phyloP scores from a whole-genome alignment of 1,140 invertebrate genomes.

The Brachystomella parvula region DNA sequence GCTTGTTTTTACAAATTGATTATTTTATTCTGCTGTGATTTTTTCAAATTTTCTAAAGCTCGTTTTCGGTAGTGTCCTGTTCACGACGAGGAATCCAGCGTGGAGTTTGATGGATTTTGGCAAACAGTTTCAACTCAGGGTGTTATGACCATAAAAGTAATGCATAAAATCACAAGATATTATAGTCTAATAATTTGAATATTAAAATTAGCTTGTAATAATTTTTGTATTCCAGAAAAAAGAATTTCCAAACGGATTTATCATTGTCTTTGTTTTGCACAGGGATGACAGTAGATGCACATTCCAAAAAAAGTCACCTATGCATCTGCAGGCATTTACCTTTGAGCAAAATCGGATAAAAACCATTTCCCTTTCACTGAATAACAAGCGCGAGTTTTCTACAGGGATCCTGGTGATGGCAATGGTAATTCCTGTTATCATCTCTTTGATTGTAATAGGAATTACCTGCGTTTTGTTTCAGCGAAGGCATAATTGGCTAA shows the following conservation, averaged over 20 bases:
- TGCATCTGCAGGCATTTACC: background rate
- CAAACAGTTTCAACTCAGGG: conserved; percentile 31
- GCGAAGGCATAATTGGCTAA: conserved; percentile 29
- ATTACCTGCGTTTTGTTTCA: conserved; percentile 15
- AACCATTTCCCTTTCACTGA: conserved; percentile 17
- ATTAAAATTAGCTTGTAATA: background rate
- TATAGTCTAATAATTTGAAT: background rate
- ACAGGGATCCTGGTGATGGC: conserved; percentile 9
- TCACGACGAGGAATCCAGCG: conserved; percentile 25
- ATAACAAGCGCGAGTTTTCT: conserved; percentile 17
- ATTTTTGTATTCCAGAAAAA: conserved; percentile 1
- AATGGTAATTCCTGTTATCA: conserved; percentile 23
- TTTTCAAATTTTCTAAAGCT: conserved; percentile 14
- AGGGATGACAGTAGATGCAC: conserved; percentile 15
- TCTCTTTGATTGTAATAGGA: conserved; percentile 2
- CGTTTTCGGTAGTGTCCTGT: conserved; percentile 35
- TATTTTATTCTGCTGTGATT: background rate
- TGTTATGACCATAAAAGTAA: conserved; percentile 29
- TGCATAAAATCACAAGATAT: background rate
- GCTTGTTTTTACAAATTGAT: background rate
- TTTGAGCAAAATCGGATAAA: background rate
- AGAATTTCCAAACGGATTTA: conserved; percentile 20
- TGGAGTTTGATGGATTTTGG: conserved; percentile 26
- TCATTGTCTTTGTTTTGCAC: conserved; percentile 26
- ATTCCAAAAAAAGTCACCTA: background rate